Percentiles rank a stretch among this genome's conserved stretches.
phyloP scores from a whole-genome alignment of 1,140 invertebrate genomes.

The Lordiphosa stackelbergi region DNA sequence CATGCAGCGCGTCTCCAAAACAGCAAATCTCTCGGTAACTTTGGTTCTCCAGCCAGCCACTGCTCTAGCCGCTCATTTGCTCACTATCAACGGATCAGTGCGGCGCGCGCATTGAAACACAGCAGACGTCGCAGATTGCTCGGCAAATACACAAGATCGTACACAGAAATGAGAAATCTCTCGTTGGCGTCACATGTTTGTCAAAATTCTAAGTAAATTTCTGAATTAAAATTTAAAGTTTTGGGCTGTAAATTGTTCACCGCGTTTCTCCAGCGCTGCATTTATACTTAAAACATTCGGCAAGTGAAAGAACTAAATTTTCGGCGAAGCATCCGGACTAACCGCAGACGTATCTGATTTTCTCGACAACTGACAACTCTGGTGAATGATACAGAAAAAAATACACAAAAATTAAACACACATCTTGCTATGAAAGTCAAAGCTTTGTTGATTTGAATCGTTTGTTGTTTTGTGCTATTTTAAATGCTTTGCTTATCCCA shows the following conservation, averaged over 20 bases:
- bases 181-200: constrained; percentile 29
- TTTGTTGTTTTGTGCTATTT: constrained; percentile 29
- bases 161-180: constrained; percentile 7
- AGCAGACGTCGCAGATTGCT: constrained; percentile 32
- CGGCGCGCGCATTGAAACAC: constrained; percentile 26
- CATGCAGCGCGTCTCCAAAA: not conserved
- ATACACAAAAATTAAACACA: too few relatives aligned
- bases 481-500: constrained; percentile 10
- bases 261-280: not conserved
- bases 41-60: not conserved
- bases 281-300: too few relatives aligned
- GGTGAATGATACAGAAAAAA: too few relatives aligned
- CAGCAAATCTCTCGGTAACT: not conserved
- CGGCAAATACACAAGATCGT: constrained; percentile 4
- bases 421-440: too few relatives aligned
- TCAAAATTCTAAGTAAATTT: constrained; percentile 47
- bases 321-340: too few relatives aligned
- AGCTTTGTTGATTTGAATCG: constrained; percentile 8
- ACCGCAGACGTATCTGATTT: too few relatives aligned
- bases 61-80: not conserved
- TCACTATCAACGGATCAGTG: constrained; percentile 19
- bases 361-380: too few relatives aligned
- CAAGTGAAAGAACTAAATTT: too few relatives aligned
- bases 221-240: constrained; percentile 20
- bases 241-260: not conserved